Base-by-base conservation (phyloP, 2,888 invertebrate genomes). In the Nebria salina region DNA sequence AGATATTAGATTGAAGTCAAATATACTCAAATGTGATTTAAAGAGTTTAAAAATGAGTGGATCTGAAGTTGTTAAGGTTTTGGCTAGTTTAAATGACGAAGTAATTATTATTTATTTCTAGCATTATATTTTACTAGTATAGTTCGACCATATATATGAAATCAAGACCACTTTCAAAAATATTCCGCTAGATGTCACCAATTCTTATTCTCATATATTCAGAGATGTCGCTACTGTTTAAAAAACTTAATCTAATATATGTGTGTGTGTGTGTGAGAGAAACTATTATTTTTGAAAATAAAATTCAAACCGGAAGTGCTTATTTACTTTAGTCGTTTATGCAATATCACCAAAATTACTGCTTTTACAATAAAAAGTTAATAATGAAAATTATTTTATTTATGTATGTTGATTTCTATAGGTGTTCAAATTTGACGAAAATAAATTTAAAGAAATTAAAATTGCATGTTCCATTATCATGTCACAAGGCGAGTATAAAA, bases 1-100 rank as follows among this genome's bases (percentile, higher is more conserved):
- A 20, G 81, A 85, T 75, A 84, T 86, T 25, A 82, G 84, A 78
- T 26, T 81, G 26, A 76, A 83, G 82, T 83, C 85, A 0, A 84
- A 84, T 65, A 26, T 42, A 41, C 26, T 84, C 11, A 83, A 83
- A 82, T 41, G 77, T 15, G 75, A 82, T 15, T 82, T 84, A n/a
- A 42, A 81, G 15, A 26, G 76, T 26, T 74, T 80, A 3, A 81
- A 82, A 72, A 72, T 82, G 82, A 43, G 73, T 72, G 43, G 75
- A 9, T 74, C 11, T 26, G 66, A 66, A 42, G 66, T 65, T 74
- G 54, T 79, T 26, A 26, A 70, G 43, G 64, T 34, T 64, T 65
- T 81, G 34, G 11, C n/a, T 8, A n/a, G 34, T 34, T 41, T 43
- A 54, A 41, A 64, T 75, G 65, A 13, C 11, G 72, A 75, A 65